A percentile compares a stretch with the other conserved stretches of the same genome.
phyloP scores from a whole-genome alignment of 2,113 vertebrate species.

The Gymnorhina tibicen region DNA sequence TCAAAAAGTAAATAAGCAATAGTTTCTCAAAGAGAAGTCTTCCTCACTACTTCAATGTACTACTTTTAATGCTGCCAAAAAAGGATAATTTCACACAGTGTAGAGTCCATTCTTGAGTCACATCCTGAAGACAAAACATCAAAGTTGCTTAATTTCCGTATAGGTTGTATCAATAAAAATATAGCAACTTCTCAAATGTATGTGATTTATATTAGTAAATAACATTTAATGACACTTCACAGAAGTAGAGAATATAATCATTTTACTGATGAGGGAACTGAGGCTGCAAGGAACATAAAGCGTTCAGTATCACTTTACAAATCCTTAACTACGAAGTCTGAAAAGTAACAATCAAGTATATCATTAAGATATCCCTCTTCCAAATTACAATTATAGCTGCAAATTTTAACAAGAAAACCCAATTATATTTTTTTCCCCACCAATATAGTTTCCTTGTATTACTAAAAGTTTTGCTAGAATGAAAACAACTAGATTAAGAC shows the following conservation, averaged over 20 bases:
- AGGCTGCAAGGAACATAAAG: not conserved
- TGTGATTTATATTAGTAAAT: not conserved
- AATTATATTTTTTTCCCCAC: not conserved
- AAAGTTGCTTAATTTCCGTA: not conserved
- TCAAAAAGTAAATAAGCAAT: not conserved
- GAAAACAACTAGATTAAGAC: not conserved
- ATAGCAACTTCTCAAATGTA: not conserved
- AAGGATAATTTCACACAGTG: not conserved
- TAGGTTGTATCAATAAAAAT: not conserved
- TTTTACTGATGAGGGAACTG: not conserved
- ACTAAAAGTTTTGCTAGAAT: not conserved
- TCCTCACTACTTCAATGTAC: not conserved
- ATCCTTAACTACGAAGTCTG: not conserved
- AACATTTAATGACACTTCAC: not conserved
- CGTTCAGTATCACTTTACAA: not conserved
- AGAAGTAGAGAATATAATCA: not conserved
- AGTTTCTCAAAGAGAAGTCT: not conserved
- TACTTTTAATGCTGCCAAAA: not conserved
- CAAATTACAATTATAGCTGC: not conserved
- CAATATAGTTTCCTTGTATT: not conserved
- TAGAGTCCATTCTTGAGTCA: not conserved
- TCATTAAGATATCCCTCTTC: not conserved
- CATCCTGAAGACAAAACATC: not conserved
- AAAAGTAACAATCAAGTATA: not conserved
- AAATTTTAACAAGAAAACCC: not conserved